These are phyloP conservation scores for Oryctes rhinoceros DNA, from an alignment of 1,140 invertebrate genomes.

Conservation along the genomic window DNA sequence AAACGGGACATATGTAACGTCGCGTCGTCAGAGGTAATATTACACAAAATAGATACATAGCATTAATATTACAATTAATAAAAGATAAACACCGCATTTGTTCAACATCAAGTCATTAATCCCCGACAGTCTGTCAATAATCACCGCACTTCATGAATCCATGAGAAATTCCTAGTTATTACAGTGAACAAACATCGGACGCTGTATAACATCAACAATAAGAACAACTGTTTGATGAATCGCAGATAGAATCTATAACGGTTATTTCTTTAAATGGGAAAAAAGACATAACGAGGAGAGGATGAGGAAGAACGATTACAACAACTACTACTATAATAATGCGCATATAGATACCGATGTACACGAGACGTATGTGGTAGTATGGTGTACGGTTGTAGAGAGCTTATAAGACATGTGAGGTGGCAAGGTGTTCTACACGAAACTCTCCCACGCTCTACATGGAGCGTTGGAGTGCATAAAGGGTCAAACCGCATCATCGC, in stretches of 20 bases:
- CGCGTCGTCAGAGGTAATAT: too few species aligned
- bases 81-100: background rate
- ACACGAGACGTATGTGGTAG: background rate
- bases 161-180: conserved; percentile 1
- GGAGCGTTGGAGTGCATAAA: conserved; percentile 37
- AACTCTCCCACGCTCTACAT: conserved; percentile 42
- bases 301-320: conserved; percentile 19
- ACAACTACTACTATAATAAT: background rate
- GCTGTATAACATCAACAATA: background rate
- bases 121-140: background rate
- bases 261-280: conserved; percentile 18
- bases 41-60: too few species aligned
- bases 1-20: too few species aligned
- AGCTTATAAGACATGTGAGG: conserved; percentile 20
- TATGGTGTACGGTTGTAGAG: background rate
- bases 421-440: conserved; percentile 20
- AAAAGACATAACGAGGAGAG: background rate
- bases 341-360: background rate
- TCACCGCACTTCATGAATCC: background rate
- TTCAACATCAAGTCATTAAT: background rate
- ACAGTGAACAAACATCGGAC: background rate
- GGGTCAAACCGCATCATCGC: conserved; percentile 40
- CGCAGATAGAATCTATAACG: conserved; percentile 23
- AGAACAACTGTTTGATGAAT: conserved; percentile 6
- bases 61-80: background rate